Evolutionary conservation across 2,797 vertebrate genomes (phyloP), one percentile per base, ranked within the genome.

Genomic region (Pangasius macronema): DNA sequence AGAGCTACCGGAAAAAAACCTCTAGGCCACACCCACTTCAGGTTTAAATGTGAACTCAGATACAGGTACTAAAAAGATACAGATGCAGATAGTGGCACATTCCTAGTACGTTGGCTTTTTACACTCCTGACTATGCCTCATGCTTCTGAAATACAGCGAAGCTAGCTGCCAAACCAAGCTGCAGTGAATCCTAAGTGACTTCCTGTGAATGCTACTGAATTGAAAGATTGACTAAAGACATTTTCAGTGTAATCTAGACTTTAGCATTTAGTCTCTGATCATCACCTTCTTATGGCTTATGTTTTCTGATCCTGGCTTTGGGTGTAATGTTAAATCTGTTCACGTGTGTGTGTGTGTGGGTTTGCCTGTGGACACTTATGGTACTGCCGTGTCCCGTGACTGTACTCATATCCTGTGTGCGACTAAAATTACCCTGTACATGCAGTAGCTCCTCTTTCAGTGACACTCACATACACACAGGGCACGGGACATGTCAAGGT

Each of bases 381-480:
- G 51, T 46, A 10, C 53, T 55, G 70, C n/a, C 51, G 49, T 85
- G 82, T 67, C 85, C 49, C 1, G 11, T 89, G 70, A 85, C 86
- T 59, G 77, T 55, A 16, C 87, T 59, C n/a, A 80, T 72, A 79
- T 68, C 79, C 79, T 88, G 82, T 77, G 82, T 73, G 76, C 85
- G 83, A 61, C 90, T 92, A 87, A 86, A 88, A 87, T 89, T 91
- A 91, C n/a, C 80, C 61, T 51, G 24, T 67, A 87, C 79, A 55
- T 86, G 55, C 86, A 65, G 53, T 51, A 81, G 87, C 86, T 91
- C 89, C 77, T 53, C 77, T 91, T 90, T 90, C 91, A 88, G 33
- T 84, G 80, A 82, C 65, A 55, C 75, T 67, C 70, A 77, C 46
- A 68, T 73, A 30, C 63, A 72, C 46, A 51, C 81, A n/a, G 33